Percentiles rank a stretch among this genome's conserved stretches.
Conservation (phyloP, 2,888 invertebrate species). For the Coelinius sp. region DNA sequence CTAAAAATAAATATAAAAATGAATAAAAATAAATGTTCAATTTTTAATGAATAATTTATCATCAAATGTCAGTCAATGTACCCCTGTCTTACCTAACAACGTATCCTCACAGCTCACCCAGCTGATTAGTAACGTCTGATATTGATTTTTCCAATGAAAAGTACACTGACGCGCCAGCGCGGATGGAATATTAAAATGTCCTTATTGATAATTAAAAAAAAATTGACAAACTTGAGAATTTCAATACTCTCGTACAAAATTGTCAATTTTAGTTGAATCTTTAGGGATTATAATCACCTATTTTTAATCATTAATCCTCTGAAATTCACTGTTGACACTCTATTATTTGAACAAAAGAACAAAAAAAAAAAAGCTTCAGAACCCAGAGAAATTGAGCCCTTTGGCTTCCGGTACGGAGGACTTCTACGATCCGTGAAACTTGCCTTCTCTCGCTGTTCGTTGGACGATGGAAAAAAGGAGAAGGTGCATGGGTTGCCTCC, state of each 20-base stretch:
- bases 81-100: background rate
- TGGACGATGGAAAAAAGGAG: slow-evolving; percentile 38
- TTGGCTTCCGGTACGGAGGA: slow-evolving; percentile 19
- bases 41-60: background rate
- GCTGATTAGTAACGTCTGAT: slow-evolving; percentile 69
- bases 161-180: slow-evolving; percentile 49
- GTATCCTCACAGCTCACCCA: slow-evolving; percentile 45
- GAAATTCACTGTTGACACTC: no score
- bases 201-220: slow-evolving; percentile 1
- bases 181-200: background rate
- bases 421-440: slow-evolving; percentile 26
- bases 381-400: background rate
- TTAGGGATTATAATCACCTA: no score
- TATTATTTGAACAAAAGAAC: no score
- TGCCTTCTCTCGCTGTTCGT: slow-evolving; percentile 27
- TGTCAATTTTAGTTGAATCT: background rate
- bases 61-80: background rate
- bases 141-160: slow-evolving; percentile 68
- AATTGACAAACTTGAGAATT: background rate
- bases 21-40: background rate
- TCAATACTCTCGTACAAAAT: no score
- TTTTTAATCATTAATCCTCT: no score
- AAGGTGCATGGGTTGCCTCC: slow-evolving; percentile 47
- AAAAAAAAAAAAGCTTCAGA: background rate
- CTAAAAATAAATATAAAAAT: background rate